These are phyloP conservation scores for Drosophila austrosaltans DNA, from an alignment of 2,888 invertebrate species.

Conservation along the genomic window DNA sequence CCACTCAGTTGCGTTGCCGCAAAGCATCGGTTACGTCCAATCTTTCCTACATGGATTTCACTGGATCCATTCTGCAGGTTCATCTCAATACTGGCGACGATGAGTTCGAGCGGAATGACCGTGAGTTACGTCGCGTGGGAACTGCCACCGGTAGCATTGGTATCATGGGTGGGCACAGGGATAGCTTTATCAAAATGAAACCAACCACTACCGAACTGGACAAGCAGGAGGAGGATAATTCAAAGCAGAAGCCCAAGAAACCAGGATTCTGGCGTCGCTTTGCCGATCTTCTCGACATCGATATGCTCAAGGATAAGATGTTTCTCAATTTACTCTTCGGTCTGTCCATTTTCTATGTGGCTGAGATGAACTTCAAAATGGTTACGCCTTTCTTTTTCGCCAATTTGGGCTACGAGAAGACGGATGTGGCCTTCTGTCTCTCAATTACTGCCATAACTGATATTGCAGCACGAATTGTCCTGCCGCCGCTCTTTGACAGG, in stretches of 20 bases:
- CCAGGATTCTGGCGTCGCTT: constrained; percentile 85
- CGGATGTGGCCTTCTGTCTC: constrained; percentile 89
- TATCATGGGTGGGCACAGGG: constrained; percentile 73
- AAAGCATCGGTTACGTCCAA: constrained; percentile 89
- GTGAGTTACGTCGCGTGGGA: constrained; percentile 81
- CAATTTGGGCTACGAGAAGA: constrained; percentile 86
- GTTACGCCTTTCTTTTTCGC: constrained; percentile 88
- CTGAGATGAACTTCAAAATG: constrained; percentile 90
- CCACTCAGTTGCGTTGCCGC: constrained; percentile 84
- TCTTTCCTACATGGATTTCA: constrained; percentile 90
- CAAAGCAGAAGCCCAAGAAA: constrained; percentile 70
- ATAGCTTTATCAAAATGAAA: constrained; percentile 83
- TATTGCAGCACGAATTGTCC: constrained; percentile 88
- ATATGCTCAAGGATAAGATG: constrained; percentile 88
- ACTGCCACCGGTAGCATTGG: constrained; percentile 81
- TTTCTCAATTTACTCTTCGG: constrained; percentile 90
- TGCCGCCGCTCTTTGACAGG: constrained; percentile 90
- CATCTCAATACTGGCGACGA: constrained; percentile 86
- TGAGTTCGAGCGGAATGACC: constrained; percentile 82
- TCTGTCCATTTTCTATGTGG: constrained; percentile 89
- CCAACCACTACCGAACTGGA: constrained; percentile 80
- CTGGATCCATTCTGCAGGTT: constrained; percentile 89
- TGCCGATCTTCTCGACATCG: constrained; percentile 88
- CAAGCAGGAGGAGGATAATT: constrained; percentile 65
- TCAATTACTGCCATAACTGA: constrained; percentile 91